Conservation (phyloP, 2,888 invertebrate species). For the Protonemura montana region DNA sequence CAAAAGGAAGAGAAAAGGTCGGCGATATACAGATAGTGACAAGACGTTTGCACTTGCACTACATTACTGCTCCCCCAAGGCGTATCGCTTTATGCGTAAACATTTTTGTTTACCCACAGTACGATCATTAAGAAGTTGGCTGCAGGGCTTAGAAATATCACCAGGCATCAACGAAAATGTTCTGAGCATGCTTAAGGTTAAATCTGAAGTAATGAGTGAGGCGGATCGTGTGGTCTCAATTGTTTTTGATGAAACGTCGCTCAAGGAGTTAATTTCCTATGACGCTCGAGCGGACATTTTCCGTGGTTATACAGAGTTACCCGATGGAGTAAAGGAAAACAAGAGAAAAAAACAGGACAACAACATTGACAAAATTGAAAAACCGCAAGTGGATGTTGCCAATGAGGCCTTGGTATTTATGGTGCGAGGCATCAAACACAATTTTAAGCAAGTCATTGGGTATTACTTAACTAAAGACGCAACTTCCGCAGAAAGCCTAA, state of each 20-base stretch:
- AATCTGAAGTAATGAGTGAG: background rate
- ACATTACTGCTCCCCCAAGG: slow-evolving; percentile 7
- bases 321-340: no score
- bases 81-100: slow-evolving; percentile 8
- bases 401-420: slow-evolving; percentile 34
- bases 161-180: background rate
- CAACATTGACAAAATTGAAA: background rate
- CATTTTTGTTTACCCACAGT: slow-evolving; percentile 17
- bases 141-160: background rate
- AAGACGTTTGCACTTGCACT: background rate
- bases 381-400: background rate
- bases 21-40: background rate
- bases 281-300: background rate
- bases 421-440: slow-evolving; percentile 36
- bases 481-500: slow-evolving; percentile 10
- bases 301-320: background rate
- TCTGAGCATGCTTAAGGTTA: background rate
- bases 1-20: background rate
- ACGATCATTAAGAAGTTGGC: background rate
- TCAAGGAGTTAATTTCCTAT: background rate
- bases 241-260: slow-evolving; percentile 18
- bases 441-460: slow-evolving; percentile 34
- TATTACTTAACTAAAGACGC: slow-evolving; percentile 38
- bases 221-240: background rate
- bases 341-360: background rate